phyloP scores from a whole-genome alignment of 2,797 vertebrate species.

The Centropyge bicolor region DNA sequence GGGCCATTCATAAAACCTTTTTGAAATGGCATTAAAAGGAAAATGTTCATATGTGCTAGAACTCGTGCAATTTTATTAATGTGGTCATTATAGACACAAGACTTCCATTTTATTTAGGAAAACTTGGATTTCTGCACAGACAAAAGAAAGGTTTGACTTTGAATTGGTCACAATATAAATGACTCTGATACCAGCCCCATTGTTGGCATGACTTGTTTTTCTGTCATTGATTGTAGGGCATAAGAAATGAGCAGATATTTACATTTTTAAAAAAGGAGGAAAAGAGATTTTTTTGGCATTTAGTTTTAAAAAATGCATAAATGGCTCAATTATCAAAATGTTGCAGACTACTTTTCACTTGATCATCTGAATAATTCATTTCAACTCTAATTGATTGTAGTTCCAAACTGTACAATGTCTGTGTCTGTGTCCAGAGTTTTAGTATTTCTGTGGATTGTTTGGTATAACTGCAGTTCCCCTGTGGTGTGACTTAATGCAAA shows the following conservation, averaged over 20 bases:
- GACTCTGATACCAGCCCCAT: not conserved
- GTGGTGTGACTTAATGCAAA: constrained; percentile 24
- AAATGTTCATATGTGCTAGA: not conserved
- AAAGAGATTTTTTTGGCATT: not conserved
- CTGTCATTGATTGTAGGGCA: not conserved
- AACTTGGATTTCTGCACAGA: not conserved
- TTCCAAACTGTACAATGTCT: not conserved
- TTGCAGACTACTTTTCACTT: not conserved
- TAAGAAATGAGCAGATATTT: not conserved
- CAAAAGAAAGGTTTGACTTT: not conserved
- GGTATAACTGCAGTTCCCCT: not conserved
- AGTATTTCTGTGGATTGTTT: not conserved
- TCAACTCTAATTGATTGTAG: not conserved
- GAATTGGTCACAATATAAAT: not conserved
- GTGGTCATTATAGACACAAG: not conserved
- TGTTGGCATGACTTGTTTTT: not conserved
- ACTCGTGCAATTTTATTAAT: not conserved
- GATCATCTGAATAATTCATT: not conserved
- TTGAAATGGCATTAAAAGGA: not conserved
- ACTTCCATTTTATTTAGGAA: too few relatives aligned
- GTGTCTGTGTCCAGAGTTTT: not conserved
- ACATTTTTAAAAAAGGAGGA: not conserved
- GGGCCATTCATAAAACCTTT: not conserved
- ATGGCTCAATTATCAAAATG: not conserved
- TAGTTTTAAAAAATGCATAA: too few relatives aligned